phyloP scores from a whole-genome alignment of 2,797 vertebrate genomes.

The Gobionotothen gibberifrons region DNA sequence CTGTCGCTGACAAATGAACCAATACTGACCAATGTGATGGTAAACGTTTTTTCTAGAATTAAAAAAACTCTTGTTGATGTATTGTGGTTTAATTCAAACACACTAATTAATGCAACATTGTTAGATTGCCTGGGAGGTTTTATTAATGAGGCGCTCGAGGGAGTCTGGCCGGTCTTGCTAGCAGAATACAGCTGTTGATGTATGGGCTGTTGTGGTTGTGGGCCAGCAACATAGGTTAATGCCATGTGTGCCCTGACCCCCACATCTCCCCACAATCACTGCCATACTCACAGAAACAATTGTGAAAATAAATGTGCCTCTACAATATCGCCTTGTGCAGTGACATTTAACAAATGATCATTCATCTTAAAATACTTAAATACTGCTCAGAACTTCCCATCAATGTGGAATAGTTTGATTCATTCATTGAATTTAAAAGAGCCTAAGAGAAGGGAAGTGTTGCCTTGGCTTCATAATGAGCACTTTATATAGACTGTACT shows the following conservation, averaged over 20 bases:
- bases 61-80: constrained; percentile 9
- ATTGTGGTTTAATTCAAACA: constrained; percentile 41
- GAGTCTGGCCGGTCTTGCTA: constrained; percentile 27
- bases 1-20: neutral
- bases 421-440: neutral
- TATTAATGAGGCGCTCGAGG: constrained; percentile 47
- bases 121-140: constrained; percentile 40
- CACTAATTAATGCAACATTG: constrained; percentile 46
- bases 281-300: neutral
- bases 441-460: neutral
- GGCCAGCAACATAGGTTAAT: constrained; percentile 9
- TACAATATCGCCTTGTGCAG: neutral
- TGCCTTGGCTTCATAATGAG: neutral
- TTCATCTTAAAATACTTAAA: neutral
- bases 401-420: neutral
- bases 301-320: neutral
- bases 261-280: neutral
- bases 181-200: constrained; percentile 39
- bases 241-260: constrained; percentile 5
- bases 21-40: neutral
- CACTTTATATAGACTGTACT: neutral
- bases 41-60: neutral
- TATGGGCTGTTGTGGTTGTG: constrained; percentile 41
- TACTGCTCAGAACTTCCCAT: neutral
- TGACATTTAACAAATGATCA: neutral